Evolutionary conservation across 2,888 invertebrate species (phyloP).

Genomic region (Cosmia pyralina): DNA sequence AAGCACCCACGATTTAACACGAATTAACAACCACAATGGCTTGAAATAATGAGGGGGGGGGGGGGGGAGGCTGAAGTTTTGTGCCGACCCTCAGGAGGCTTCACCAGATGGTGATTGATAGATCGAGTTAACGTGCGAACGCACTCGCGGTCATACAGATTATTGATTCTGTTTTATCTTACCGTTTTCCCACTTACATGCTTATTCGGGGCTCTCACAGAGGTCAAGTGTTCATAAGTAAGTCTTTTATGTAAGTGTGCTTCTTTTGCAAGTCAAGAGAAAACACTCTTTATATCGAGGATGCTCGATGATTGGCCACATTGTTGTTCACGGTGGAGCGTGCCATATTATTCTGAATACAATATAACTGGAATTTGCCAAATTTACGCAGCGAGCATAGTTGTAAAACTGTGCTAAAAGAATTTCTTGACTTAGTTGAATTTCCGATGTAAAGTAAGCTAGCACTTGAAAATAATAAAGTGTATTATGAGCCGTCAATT

Average conservation of each 20-base stretch:
- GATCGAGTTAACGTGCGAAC: conserved; percentile 59
- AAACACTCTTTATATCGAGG: conserved; percentile 43
- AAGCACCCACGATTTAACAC: conserved; percentile 60
- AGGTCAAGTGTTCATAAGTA: conserved; percentile 57
- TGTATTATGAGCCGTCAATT: not conserved
- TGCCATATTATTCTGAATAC: conserved; percentile 18
- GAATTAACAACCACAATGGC: conserved; percentile 65
- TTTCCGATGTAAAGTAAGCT: conserved; percentile 7
- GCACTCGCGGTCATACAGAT: conserved; percentile 55
- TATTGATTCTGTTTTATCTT: conserved; percentile 61
- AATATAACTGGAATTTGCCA: not conserved
- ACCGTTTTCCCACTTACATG: conserved; percentile 47
- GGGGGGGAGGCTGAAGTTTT: conserved; percentile 49
- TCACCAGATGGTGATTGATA: conserved; percentile 63
- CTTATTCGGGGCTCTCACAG: conserved; percentile 44
- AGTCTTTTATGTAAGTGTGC: conserved; percentile 49
- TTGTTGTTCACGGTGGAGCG: conserved; percentile 31
- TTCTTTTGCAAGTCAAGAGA: conserved; percentile 49
- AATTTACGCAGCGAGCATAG: not conserved
- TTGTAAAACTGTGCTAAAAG: not conserved
- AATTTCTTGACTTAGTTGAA: conserved; percentile 9
- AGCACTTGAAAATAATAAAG: conserved; percentile 5
- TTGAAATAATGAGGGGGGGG: conserved; percentile 63
- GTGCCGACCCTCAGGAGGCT: conserved; percentile 38
- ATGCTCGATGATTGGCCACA: conserved; percentile 51